These are phyloP conservation scores for Lycophotia porphyrea DNA, from an alignment of 2,888 invertebrate genomes.

Conservation along the genomic window DNA sequence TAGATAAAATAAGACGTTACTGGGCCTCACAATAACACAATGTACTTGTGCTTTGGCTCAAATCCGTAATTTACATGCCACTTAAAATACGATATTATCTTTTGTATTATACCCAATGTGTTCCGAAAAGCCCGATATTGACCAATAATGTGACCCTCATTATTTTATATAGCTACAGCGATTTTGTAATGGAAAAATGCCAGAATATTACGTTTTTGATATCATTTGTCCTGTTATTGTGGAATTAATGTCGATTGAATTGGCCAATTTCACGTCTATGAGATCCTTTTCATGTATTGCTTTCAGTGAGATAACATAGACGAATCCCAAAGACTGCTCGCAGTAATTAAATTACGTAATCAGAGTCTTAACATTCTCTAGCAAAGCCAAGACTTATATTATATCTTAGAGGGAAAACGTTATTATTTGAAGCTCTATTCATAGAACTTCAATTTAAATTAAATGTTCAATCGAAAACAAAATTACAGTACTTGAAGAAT, in stretches of 20 bases:
- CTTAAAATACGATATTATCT: conserved; percentile 75
- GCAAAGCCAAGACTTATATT: neutral
- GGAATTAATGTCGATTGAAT: conserved; percentile 48
- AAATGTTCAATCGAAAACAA: conserved; percentile 36
- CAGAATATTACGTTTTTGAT: conserved; percentile 60
- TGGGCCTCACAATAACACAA: conserved; percentile 74
- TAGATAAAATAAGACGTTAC: conserved; percentile 87
- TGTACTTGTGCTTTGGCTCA: conserved; percentile 72
- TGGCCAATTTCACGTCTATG: conserved; percentile 41
- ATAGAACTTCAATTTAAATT: conserved; percentile 16
- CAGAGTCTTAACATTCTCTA: conserved; percentile 1
- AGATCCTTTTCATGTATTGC: conserved; percentile 36
- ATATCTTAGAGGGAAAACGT: neutral
- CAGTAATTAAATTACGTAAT: conserved; percentile 26
- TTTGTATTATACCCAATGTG: conserved; percentile 72
- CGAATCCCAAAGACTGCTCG: conserved; percentile 16
- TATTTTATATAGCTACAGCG: conserved; percentile 68
- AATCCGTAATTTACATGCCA: conserved; percentile 78
- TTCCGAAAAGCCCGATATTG: conserved; percentile 70
- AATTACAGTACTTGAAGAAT: conserved; percentile 43
- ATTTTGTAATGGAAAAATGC: conserved; percentile 73
- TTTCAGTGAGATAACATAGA: conserved; percentile 21
- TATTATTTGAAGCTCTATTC: conserved; percentile 24
- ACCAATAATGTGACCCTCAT: conserved; percentile 74
- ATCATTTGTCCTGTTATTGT: conserved; percentile 55